A percentile compares a stretch with the other conserved stretches of the same genome.
These are phyloP conservation scores for Bimastos eiseni DNA, from an alignment of 2,888 invertebrate species.

Conservation along the genomic window DNA sequence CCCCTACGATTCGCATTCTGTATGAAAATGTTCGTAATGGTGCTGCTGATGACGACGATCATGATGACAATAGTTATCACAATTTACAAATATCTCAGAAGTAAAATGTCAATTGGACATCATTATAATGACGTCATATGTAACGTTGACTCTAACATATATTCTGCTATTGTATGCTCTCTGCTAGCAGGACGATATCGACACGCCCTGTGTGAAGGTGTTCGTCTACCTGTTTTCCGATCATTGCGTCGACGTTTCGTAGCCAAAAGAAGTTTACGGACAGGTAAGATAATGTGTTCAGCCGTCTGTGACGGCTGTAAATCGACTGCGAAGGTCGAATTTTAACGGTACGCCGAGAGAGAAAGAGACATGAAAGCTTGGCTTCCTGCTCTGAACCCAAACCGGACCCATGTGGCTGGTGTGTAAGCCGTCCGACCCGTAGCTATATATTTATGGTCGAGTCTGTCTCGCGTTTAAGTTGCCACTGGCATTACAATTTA, in stretches of 20 bases:
- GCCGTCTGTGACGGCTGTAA: constrained; percentile 4
- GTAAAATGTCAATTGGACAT: too few relatives aligned
- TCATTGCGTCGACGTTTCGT: constrained; percentile 4
- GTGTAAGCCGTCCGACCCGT: background rate
- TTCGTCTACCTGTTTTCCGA: background rate
- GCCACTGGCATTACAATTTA: background rate
- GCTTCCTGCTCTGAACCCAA: background rate
- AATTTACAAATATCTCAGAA: too few relatives aligned
- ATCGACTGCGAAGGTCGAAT: background rate
- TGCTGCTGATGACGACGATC: too few relatives aligned
- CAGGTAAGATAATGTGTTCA: constrained; percentile 13
- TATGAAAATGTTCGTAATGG: too few relatives aligned
- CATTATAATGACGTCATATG: background rate
- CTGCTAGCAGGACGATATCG: background rate
- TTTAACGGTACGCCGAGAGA: background rate
- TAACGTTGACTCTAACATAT: background rate
- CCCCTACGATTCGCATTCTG: too few relatives aligned
- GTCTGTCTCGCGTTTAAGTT: background rate
- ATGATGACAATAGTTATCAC: too few relatives aligned
- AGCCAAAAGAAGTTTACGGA: background rate
- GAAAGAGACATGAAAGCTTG: background rate
- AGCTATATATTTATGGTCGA: background rate
- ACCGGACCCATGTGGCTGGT: background rate
- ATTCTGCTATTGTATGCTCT: background rate
- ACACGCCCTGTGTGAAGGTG: constrained; percentile 13